Conservation (phyloP, 1,140 invertebrate genomes). For the roundworm (Caenorhabditis elegans) region WBcel235 BX284606.5:14969001-14969500, state of each 20-base stretch:
- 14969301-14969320: slow-evolving; percentile 64
- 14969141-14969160: not conserved
- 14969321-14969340: slow-evolving; percentile 62
- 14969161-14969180: not conserved
- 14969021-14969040: not conserved
- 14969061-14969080: not conserved
- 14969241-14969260: too few species aligned
- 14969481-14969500: not conserved
- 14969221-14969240: slow-evolving; percentile 38
- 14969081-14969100: not conserved
- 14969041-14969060: not conserved
- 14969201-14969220: slow-evolving; percentile 8
- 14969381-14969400: slow-evolving; percentile 82
- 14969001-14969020: not conserved
- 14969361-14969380: slow-evolving; percentile 88
- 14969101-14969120: slow-evolving; percentile 11
- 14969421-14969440: slow-evolving; percentile 77
- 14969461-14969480: slow-evolving; percentile 35
- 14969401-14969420: slow-evolving; percentile 81
- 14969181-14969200: not conserved
- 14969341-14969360: slow-evolving; percentile 67
- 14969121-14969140: slow-evolving; percentile 13
- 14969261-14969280: not conserved
- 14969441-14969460: slow-evolving; percentile 72
- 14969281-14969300: slow-evolving; percentile 53